Base-by-base conservation (phyloP, 2,888 invertebrate genomes). In the Noctua fimbriata region DNA sequence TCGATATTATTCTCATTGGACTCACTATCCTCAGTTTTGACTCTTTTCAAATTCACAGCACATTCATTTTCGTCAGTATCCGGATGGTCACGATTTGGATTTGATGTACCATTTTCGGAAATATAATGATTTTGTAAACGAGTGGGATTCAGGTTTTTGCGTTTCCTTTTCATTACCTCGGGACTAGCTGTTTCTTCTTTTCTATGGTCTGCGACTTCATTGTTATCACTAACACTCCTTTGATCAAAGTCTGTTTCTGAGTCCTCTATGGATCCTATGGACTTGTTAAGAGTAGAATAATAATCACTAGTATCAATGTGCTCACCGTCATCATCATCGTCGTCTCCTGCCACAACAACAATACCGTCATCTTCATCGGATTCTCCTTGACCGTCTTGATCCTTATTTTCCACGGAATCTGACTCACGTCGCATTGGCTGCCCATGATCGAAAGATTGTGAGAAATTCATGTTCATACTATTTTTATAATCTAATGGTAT, bases 71-170 rank as follows among this genome's bases (percentile, higher is more conserved):
- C 93, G 90, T 97, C 93, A 90, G 89, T 84, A 58, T 92, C 91
- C 28, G 88, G 90, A n/a, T 93, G 91, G 70, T 93, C 93, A 79
- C 89, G 84, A 78, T 92, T 92, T 74, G 92, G 89, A 69, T 90
- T 90, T 5, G 86, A 82, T 52, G 92, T 89, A 65, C 89, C 87
- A 81, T 90, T 93, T 72, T 93, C 94, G 6, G 90, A 85, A 41
- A 88, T 87, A 70, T 91, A 92, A 75, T 91, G 93, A 77, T 94
- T 95, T n/a, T 98, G 98, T 92, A 98, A 98, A 84, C 98, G 97
- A 2, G 98, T 98, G 0, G 99, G 99, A 93, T 99, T 99, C 89
- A 98, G 98, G 90, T 98, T 99, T 95, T 99, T 99, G 49, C 99
- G 97, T 94, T 99, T 99, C 77, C 99, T 97, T 92, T 98, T 98